Evolutionary conservation across 2,113 vertebrate species (phyloP), one percentile per base, ranked within the genome.

Genomic region (Oryzias javanicus): DNA sequence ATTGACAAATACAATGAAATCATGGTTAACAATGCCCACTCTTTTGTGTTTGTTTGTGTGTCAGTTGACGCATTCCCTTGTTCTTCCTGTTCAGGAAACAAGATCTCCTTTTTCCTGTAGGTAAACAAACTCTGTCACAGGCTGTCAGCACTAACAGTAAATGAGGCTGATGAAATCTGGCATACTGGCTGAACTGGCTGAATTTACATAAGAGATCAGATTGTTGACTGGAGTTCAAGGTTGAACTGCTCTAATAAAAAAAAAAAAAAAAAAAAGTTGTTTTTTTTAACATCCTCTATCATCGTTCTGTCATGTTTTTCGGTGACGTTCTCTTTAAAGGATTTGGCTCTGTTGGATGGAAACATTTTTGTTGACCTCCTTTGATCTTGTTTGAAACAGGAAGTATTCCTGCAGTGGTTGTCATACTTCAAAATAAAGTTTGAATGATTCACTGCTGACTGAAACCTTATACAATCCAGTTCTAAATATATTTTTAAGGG

Each of bases 171-270:
- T 54, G 10, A 72, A 81, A 80, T 72, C 62, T 55, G 77, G 25
- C 41, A 15, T 48, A 70, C 83, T 15, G 44, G 76, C 62, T 42
- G 42, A 73, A 80, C 78, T 42, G 60, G 74, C 73, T 69, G 4
- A 27, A 66, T 78, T 81, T 78, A 70, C 72, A 75, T 74, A 80
- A 73, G 49, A 12, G 66, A 25, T 74, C 53, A 8, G 46, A 29
- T 70, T 45, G 66, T 4, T 8, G 35, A 35, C 8, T 35, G 2
- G 35, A 35, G 35, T 35, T 35, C 35, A 12, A 35, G 10, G 35
- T n/a, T 35, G 35, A 35, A 4, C 24, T 48, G 29, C 19, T 51
- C 1, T 35, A 45, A 48, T 35, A 48, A 42, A 66, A 2, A 22
- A 22, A 42, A 64, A 2, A 22, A 22, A 42, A 64, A 7, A 10